These are phyloP conservation scores for Chelonus insularis DNA, from an alignment of 1,140 invertebrate genomes.

Conservation along the genomic window DNA sequence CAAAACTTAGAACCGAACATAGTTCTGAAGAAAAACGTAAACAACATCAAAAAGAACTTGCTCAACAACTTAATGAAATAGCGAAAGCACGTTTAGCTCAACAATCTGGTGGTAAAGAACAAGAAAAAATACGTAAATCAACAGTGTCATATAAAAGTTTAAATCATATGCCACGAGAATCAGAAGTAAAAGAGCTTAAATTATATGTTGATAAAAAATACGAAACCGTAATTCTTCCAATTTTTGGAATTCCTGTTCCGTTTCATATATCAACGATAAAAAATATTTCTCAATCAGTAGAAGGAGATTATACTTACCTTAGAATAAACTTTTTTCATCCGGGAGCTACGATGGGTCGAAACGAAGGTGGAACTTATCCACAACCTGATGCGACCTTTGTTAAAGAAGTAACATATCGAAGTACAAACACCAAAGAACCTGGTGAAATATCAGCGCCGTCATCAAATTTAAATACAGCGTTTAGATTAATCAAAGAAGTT, in stretches of 20 bases:
- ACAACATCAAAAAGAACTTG: constrained; percentile 95
- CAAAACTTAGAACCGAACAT: constrained; percentile 92
- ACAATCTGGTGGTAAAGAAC: constrained; percentile 81
- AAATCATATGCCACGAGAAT: constrained; percentile 89
- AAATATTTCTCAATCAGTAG: constrained; percentile 97
- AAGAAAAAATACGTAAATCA: constrained; percentile 90
- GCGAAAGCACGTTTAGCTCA: constrained; percentile 90
- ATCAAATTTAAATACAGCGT: constrained; percentile 94
- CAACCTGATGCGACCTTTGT: constrained; percentile 96
- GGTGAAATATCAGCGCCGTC: constrained; percentile 95
- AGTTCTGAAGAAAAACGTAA: constrained; percentile 97
- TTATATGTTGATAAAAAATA: constrained; percentile 97
- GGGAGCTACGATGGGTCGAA: constrained; percentile 91
- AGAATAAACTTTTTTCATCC: constrained; percentile 99
- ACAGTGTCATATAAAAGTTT: constrained; percentile 94
- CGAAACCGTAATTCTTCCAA: constrained; percentile 95
- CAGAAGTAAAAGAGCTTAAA: constrained; percentile 92
- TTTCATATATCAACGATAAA: constrained; percentile 99
- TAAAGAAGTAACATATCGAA: constrained; percentile 99
- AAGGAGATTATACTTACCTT: constrained; percentile 98
- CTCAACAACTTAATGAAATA: constrained; percentile 86
- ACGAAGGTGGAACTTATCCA: constrained; percentile 85
- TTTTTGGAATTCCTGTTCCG: constrained; percentile 94
- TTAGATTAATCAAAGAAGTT: constrained; percentile 97
- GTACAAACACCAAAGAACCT: constrained; percentile 96